These are phyloP conservation scores for Marisa cornuarietis DNA, from an alignment of 1,140 invertebrate species.

Conservation along the genomic window DNA sequence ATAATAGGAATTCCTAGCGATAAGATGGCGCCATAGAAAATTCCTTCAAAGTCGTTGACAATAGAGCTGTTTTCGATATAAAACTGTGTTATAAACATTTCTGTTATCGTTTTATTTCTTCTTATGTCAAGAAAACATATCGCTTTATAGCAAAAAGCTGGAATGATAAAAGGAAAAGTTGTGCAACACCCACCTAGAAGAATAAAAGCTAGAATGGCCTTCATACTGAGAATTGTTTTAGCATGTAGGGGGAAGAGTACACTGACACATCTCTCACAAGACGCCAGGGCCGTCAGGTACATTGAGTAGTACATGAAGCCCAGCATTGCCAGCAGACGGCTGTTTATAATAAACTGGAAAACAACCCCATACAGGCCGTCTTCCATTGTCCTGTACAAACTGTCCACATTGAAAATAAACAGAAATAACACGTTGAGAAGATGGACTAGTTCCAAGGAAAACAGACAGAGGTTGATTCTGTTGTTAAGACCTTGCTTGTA, in stretches of 20 bases:
- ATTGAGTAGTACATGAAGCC: slow-evolving; percentile 7
- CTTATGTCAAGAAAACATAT: slow-evolving; percentile 1
- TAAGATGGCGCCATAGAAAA: neutral
- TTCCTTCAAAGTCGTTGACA: neutral
- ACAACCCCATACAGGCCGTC: neutral
- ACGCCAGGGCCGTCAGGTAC: slow-evolving; percentile 3
- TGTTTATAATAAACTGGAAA: slow-evolving; percentile 11
- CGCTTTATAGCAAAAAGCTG: neutral
- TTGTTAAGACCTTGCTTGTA: neutral
- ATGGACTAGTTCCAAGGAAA: slow-evolving; percentile 9
- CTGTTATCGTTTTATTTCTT: neutral
- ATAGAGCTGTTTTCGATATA: neutral
- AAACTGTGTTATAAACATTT: slow-evolving; percentile 1
- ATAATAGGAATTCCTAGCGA: neutral
- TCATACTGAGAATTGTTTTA: slow-evolving; percentile 9
- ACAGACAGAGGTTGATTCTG: slow-evolving; percentile 17
- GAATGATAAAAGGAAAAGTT: neutral
- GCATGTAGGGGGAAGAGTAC: slow-evolving; percentile 7
- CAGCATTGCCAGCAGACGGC: neutral
- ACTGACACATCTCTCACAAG: slow-evolving; percentile 14
- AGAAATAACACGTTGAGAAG: neutral
- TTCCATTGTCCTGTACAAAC: neutral
- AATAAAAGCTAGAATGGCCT: neutral
- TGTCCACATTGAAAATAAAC: slow-evolving; percentile 7
- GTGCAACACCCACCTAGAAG: neutral